phyloP scores from a whole-genome alignment of 2,113 vertebrate genomes.

The Struthidea cinerea region DNA sequence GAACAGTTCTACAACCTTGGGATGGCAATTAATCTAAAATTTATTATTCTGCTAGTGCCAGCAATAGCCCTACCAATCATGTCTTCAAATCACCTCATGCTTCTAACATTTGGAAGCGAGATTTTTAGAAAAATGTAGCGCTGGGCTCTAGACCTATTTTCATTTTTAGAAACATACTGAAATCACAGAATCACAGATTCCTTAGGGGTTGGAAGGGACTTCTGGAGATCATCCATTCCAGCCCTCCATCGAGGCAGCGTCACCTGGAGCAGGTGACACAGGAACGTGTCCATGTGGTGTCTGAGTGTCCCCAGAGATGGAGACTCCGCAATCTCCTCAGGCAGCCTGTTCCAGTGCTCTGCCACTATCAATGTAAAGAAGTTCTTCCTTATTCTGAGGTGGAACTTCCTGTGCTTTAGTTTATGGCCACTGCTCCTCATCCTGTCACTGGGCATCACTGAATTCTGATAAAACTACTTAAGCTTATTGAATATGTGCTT shows the following conservation, averaged over 20 bases:
- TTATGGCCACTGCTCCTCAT: neutral
- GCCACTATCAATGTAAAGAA: neutral
- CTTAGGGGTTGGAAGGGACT: neutral
- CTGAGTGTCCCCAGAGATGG: neutral
- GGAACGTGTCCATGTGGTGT: neutral
- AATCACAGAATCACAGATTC: neutral
- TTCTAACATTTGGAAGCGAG: neutral
- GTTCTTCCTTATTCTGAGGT: neutral
- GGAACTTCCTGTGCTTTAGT: neutral
- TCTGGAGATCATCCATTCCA: neutral
- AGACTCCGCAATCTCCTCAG: neutral
- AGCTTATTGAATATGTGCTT: neutral
- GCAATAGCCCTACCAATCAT: neutral
- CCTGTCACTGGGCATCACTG: rapidly evolving
- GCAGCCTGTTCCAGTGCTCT: neutral
- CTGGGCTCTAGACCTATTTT: neutral
- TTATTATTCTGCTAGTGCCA: neutral
- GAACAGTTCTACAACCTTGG: neutral
- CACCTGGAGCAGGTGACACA: neutral
- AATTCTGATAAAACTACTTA: neutral
- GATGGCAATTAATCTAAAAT: neutral
- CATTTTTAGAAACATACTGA: neutral
- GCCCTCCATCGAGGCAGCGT: rapidly evolving
- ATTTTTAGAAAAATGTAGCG: neutral
- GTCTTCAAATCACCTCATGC: neutral